Base-by-base conservation (phyloP, 2,797 vertebrate species). In the Xenops minutus region DNA sequence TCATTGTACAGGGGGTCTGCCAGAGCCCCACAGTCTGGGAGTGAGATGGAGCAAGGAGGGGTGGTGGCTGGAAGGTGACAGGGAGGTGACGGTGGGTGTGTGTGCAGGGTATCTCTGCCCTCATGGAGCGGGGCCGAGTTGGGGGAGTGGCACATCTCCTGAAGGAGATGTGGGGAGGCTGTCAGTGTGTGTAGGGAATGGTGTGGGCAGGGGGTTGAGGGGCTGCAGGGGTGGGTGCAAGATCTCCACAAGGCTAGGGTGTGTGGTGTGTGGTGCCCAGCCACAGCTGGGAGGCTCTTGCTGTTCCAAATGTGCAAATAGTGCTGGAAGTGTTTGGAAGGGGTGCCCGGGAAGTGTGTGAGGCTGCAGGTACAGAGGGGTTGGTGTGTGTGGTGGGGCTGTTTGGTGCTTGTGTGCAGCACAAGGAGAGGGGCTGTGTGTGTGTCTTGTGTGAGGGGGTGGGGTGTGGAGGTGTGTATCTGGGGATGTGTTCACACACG, bases 1-100 rank as follows among this genome's bases (percentile, higher is more conserved):
- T 27, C 8, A 1, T 34, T 2, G 0, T 10, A 5, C 0, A 0
- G 5, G 18, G 36, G 30, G 26, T 48, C 71, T 75, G 54, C 71
- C 1, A 4, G 69, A 52, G 29, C 49, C 44, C 49, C 39, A 9
- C 29, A 11, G 29, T 12, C 41, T 3, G 2, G 23, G 36, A 20
- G 36, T 3, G 46, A 30, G 30, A 23, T 1, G 5, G 11, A n/a
- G 62, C 0, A 0, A 66, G 46, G 41, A 54, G 55, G 21, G 27
- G 1, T 1, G 9, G 49, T 15, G 30, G 37, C 68, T 19, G 17
- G 43, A 34, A 46, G 79, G 44, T 67, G 51, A 7, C 56, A 58
- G 29, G 41, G 77, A 62, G 41, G 77, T 55, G 75, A 46, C 22
- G 61, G 66, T 19, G 15, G 13, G 74, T 1, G 67, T 51, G 52